Percentiles rank a stretch among this genome's conserved stretches.
Conservation (phyloP, 2,888 invertebrate species). For the Drosophila tanythrix region DNA sequence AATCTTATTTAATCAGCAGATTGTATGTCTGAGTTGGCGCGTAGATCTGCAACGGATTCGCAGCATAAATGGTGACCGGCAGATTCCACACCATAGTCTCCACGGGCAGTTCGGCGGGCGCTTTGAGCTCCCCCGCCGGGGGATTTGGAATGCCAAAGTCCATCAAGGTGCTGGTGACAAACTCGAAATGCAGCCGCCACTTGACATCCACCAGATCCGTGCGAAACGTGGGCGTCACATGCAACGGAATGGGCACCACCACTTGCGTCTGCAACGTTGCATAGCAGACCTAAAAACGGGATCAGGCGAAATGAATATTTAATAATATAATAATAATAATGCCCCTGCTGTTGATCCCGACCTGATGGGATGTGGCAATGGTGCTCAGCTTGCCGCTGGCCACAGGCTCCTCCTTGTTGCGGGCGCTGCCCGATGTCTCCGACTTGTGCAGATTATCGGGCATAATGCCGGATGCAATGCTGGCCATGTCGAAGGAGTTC, state of each 20-base stretch:
- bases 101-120: slow-evolving; percentile 93
- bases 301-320: background rate
- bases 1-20: slow-evolving; percentile 74
- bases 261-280: slow-evolving; percentile 95
- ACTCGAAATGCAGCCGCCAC: slow-evolving; percentile 99
- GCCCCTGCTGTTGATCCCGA: slow-evolving; percentile 78
- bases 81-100: slow-evolving; percentile 99
- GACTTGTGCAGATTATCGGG: slow-evolving; percentile 77
- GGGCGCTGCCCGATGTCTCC: slow-evolving; percentile 65
- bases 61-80: slow-evolving; percentile 96
- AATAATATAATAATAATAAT: background rate
- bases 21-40: slow-evolving; percentile 86
- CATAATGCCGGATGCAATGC: slow-evolving; percentile 79
- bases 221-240: slow-evolving; percentile 97
- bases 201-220: slow-evolving; percentile 95
- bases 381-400: slow-evolving; percentile 88
- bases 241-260: slow-evolving; percentile 96
- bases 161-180: slow-evolving; percentile 93
- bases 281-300: slow-evolving; percentile 87
- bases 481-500: slow-evolving; percentile 80
- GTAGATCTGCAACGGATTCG: slow-evolving; percentile 92
- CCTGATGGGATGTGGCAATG: slow-evolving; percentile 96
- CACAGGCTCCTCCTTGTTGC: slow-evolving; percentile 61
- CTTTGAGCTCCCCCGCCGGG: slow-evolving; percentile 89
- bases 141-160: slow-evolving; percentile 85